Evolutionary conservation across 23 tunicate species (phyloP).

Genomic region (Aplidium turbinatum): DNA sequence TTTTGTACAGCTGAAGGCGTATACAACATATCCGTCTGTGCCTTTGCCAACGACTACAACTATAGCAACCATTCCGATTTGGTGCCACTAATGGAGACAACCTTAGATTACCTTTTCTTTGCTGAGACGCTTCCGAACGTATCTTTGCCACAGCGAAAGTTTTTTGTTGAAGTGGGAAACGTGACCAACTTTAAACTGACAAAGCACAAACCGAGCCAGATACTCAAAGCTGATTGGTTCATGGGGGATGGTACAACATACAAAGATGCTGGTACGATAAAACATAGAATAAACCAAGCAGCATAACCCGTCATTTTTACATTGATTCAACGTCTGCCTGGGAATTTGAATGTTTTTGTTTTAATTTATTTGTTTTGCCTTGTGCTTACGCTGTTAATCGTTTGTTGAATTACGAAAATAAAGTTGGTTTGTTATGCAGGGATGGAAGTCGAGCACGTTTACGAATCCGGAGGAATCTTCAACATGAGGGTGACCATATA

Average conservation of each 20-base stretch:
- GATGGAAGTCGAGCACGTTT: slow-evolving; percentile 13
- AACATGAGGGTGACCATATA: not conserved
- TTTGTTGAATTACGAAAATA: not conserved
- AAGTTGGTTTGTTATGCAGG: not conserved
- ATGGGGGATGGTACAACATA: slow-evolving; percentile 55
- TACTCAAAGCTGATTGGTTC: slow-evolving; percentile 34
- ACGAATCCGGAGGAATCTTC: not conserved
- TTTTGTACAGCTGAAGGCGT: slow-evolving; percentile 38
- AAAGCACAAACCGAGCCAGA: slow-evolving; percentile 25
- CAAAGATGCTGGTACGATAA: slow-evolving; percentile 36
- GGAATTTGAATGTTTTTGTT: no score
- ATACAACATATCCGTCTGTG: slow-evolving; percentile 47
- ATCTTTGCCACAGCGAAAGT: slow-evolving; percentile 14
- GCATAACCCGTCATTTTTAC: no score
- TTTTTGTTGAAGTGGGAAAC: slow-evolving; percentile 25
- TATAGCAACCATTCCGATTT: not conserved
- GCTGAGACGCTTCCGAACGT: slow-evolving; percentile 45
- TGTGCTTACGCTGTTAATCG: no score
- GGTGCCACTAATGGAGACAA: slow-evolving; percentile 13
- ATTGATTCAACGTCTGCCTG: no score
- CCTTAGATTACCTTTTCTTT: slow-evolving; percentile 23
- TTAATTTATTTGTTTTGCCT: no score
- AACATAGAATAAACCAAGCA: no score
- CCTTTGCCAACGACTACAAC: slow-evolving; percentile 4
- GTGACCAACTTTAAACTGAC: slow-evolving; percentile 9